phyloP scores from a whole-genome alignment of 2,797 vertebrate species.

The Coluber constrictor region DNA sequence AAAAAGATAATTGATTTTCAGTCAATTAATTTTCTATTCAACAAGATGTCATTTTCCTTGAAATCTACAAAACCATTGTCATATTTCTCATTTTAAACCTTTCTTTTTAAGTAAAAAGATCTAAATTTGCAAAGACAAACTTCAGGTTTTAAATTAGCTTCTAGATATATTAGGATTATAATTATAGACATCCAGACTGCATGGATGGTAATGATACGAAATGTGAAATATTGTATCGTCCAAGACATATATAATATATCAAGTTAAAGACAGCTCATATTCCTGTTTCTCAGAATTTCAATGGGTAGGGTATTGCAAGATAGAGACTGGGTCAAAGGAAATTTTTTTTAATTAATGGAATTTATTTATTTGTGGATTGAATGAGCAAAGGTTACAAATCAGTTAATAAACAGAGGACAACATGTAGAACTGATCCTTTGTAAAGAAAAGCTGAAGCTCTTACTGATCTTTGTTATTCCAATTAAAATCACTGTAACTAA shows the following conservation, averaged over 20 bases:
- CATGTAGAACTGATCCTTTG: background rate
- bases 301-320: background rate
- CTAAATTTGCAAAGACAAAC: background rate
- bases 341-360: background rate
- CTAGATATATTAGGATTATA: background rate
- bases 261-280: background rate
- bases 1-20: background rate
- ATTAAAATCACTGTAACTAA: background rate
- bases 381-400: background rate
- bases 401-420: background rate
- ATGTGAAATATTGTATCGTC: background rate
- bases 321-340: background rate
- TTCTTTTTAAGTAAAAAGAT: background rate
- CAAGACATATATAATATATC: background rate
- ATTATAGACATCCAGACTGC: background rate
- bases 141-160: background rate
- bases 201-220: background rate
- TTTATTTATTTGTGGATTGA: background rate
- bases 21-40: background rate
- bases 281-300: background rate
- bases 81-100: background rate
- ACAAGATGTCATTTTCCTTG: background rate
- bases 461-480: background rate
- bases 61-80: background rate
- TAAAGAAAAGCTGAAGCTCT: background rate